Base-by-base conservation (phyloP, 2,797 vertebrate genomes). In the Sandelia bainsii region DNA sequence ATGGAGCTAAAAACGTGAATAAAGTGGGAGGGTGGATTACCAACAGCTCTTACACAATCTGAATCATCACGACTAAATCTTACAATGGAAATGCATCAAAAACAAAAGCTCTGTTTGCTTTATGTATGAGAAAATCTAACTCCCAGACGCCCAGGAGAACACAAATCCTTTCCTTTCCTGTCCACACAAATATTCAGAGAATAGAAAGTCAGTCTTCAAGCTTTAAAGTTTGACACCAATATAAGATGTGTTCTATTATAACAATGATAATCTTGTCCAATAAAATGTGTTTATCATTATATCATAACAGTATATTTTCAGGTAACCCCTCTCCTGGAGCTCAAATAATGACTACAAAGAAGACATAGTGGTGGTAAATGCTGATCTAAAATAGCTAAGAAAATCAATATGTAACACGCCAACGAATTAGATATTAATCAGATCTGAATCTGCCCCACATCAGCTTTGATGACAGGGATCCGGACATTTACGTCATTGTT, bases 1-100 rank as follows among this genome's bases (percentile, higher is more conserved):
- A 79, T 52, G 77, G 80, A 84, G 73, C 75, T 81, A 76, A 86
- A 85, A 81, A 69, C 22, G 32, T 68, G 72, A 78, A 79, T 56
- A 39, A 82, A 75, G 76, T 79, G 70, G 74, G 73, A 82, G 72
- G 74, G 63, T 71, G 73, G 63, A 77, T 83, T 63, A 69, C 73
- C 59, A 73, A 45, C 57, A 76, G 44, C 75, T 85, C 79, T 79
- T 53, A 67, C 75, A 81, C 59, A 78, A 67, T 56, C 69, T 71
- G 78, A 84, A 80, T 66, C 73, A 85, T 82, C 75, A 59, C 39
- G 77, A 65, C 72, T 71, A 69, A 81, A 76, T 54, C 37, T 62
- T 48, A 42, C 59, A 64, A 62, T 45, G 17, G 52, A 67, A 75
- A 16, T 7, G 52, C 45, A 63, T 61, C 10, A 63, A 27, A 81